Base-by-base conservation (phyloP, 2,888 invertebrate genomes). In the Crossocerus cetratus region DNA sequence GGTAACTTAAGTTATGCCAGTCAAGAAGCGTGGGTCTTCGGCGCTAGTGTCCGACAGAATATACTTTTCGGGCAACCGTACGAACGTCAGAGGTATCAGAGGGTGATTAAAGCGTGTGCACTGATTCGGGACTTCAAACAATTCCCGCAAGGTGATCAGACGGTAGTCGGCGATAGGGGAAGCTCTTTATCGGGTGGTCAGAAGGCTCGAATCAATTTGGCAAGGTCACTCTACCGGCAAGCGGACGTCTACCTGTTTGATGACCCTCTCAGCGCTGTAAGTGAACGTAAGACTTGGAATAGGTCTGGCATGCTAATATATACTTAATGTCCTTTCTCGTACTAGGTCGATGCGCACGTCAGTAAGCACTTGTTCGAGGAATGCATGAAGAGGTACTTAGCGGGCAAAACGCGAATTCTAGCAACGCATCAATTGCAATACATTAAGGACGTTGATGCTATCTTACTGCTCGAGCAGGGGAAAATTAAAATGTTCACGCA, bases 21-120 rank as follows among this genome's bases (percentile, higher is more conserved):
- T 78, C 97, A 97, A 90, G 96, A 97, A 87, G 93, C 97, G 5
- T 98, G 97, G 97, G 93, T 95, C 0, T 95, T 95, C 87, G 94
- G 94, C 0, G 93, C 93, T 16, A 94, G 95, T 0, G 92, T 98
- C 0, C 91, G 95, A 61, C 96, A 97, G 86, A 98, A 98, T 90
- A 96, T 98, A 83, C 89, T 95, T n/a, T 97, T 98, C 88, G 97
- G 97, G 0, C 90, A 93, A 77, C 91, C 92, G 0, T 95, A 91
- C 85, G 92, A 94, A 73, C 91, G 92, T 61, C 91, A 91, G 65
- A 92, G 93, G 84, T 94, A 94, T 66, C 85, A 86, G n/a, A 80
- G 82, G 2, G 89, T 91, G 1, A 79, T 92, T 2, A 90, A 87
- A 65, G 90, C 86, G 3, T 91, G 91, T 72, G 89, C 91, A 0